A percentile compares a stretch with the other conserved stretches of the same genome.
Evolutionary conservation across 2,113 vertebrate species (phyloP).

Genomic region (Falco punctatus): DNA sequence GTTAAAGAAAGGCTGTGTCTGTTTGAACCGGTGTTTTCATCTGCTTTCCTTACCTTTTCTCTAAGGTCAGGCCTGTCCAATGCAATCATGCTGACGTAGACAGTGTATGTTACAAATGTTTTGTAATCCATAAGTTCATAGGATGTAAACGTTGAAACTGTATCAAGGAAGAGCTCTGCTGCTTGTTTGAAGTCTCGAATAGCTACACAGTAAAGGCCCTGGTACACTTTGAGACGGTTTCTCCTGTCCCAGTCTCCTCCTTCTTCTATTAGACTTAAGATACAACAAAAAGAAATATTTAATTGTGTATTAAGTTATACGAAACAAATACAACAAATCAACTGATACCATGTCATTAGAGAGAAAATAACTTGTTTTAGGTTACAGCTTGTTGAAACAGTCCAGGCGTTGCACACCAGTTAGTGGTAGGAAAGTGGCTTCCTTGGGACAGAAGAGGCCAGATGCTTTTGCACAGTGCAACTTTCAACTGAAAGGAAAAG

Average conservation of each 20-base stretch:
- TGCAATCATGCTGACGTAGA: slow-evolving; percentile 99
- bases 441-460: background rate
- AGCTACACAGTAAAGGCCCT: slow-evolving; percentile 96
- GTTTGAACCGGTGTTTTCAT: background rate
- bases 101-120: slow-evolving; percentile 97
- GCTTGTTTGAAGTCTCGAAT: slow-evolving; percentile 97
- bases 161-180: slow-evolving; percentile 96
- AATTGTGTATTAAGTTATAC: background rate
- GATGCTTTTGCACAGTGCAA: background rate
- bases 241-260: slow-evolving; percentile 98
- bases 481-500: background rate
- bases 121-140: slow-evolving; percentile 99
- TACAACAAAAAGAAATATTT: background rate
- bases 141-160: slow-evolving; percentile 97
- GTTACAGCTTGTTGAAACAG: background rate
- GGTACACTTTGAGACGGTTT: slow-evolving; percentile 97
- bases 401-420: background rate
- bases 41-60: slow-evolving; percentile 85
- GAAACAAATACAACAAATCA: background rate
- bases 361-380: background rate
- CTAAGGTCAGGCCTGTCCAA: slow-evolving; percentile 95
- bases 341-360: background rate
- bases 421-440: background rate
- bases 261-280: slow-evolving; percentile 92
- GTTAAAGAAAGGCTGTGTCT: background rate